Base-by-base conservation (phyloP, 2,113 vertebrate species). In the Pachyramphus minor region DNA sequence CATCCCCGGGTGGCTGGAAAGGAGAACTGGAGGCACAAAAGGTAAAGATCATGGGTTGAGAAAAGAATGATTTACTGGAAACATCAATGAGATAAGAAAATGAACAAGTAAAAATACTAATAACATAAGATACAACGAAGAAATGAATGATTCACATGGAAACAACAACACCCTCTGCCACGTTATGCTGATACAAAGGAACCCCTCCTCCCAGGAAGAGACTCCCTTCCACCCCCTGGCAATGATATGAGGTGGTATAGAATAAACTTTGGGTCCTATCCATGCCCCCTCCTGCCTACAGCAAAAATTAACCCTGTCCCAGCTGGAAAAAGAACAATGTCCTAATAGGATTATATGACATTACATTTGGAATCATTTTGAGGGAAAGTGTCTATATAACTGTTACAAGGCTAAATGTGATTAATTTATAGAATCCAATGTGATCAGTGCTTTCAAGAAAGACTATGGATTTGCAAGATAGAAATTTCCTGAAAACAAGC, bases 111-210 rank as follows among this genome's bases (percentile, higher is more conserved):
- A 27, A 12, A 28, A 33, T 11, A 9, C 23, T 33, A 24, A n/a
- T 19, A 19, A 50, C 3, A 52, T 59, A 20, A 59, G n/a, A 37
- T 44, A 74, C 22, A 33, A 66, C 52, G 44, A 44, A 58, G 42
- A 42, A 12, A 4, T 0, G 0, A 58, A 52, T 59, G 30, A 67
- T 28, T 59, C 33, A 14, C 4, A 24, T 28, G 19, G 33, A 81
- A 82, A 5, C 8, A 39, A 6, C 19, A 44, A 4, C 5, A 25
- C 4, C 44, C 27, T 33, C 33, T 18, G 12, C 18, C 35, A 50
- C 1, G 3, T 37, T 58, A 4, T 13, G 33, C 18, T 18, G 18
- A 7, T 18, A 9, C 4, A 7, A 73, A 49, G 25, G 30, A 27
- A 50, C 16, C 35, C 7, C 59, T 39, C 27, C 59, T 39, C 24